A percentile compares a stretch with the other conserved stretches of the same genome.
phyloP scores from a whole-genome alignment of 1,140 invertebrate genomes.

The Lerema accius region DNA sequence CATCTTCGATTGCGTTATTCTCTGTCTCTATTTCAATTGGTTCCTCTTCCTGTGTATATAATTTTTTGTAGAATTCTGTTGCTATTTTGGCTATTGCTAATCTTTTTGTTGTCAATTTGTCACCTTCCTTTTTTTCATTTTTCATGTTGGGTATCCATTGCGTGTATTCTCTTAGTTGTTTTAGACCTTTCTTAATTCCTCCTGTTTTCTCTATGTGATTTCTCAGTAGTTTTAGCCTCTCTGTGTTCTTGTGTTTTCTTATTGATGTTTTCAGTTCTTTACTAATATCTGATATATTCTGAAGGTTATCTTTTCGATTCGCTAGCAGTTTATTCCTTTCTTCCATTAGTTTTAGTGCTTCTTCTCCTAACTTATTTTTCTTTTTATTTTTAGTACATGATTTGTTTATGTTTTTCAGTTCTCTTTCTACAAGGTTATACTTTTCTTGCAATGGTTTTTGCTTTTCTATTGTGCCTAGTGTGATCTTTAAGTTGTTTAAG shows the following conservation, averaged over 20 bases:
- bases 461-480: constrained; percentile 24
- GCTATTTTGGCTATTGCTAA: constrained; percentile 37
- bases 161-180: constrained; percentile 37
- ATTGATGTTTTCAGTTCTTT: constrained; percentile 41
- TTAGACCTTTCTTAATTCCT: constrained; percentile 40
- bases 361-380: constrained; percentile 32
- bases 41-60: constrained; percentile 30
- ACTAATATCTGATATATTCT: constrained; percentile 40
- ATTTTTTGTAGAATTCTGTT: constrained; percentile 40
- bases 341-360: constrained; percentile 33
- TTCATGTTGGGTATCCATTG: constrained; percentile 42
- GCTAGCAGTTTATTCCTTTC: constrained; percentile 37
- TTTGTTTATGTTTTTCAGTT: constrained; percentile 30
- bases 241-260: constrained; percentile 37
- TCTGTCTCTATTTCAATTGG: constrained; percentile 16
- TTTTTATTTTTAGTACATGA: constrained; percentile 15
- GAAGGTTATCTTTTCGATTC: constrained; percentile 37
- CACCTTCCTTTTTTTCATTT: constrained; percentile 25
- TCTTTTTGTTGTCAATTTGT: constrained; percentile 31
- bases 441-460: constrained; percentile 33
- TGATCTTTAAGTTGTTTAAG: constrained; percentile 28
- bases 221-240: constrained; percentile 32
- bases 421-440: constrained; percentile 28
- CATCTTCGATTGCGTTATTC: constrained; percentile 10
- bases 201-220: constrained; percentile 42